Conservation (phyloP, 2,888 invertebrate species). For the Dicyrtomina minuta region DNA sequence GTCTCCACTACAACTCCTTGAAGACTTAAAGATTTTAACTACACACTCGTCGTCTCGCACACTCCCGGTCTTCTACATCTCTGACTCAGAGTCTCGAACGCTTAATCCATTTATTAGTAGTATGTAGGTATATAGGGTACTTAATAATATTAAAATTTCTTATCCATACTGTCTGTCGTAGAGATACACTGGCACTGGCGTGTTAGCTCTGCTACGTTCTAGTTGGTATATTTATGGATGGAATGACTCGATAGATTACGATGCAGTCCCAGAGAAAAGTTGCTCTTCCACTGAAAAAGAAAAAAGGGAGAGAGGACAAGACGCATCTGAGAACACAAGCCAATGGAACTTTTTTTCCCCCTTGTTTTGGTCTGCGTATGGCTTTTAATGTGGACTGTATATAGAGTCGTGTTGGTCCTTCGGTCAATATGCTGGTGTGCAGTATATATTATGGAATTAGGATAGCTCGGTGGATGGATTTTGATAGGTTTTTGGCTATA, state of each 20-base stretch:
- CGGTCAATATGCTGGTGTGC: no score
- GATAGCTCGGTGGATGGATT: no score
- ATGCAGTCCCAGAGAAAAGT: conserved; percentile 5
- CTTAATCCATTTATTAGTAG: no score
- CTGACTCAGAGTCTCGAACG: not conserved
- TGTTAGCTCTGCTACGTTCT: not conserved
- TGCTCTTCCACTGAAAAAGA: not conserved
- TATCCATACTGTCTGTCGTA: no score
- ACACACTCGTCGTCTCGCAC: not conserved
- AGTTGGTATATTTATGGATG: conserved; percentile 4
- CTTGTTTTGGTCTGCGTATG: no score
- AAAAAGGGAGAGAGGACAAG: not conserved
- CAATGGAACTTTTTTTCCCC: not conserved
- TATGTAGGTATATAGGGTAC: no score
- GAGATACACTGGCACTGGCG: not conserved
- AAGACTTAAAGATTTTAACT: no score
- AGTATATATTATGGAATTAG: no score
- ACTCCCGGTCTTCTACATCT: not conserved
- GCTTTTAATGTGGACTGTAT: not conserved
- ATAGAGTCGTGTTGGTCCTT: no score
- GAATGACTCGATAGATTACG: conserved; percentile 29
- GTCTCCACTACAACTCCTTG: no score
- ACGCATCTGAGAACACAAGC: not conserved
- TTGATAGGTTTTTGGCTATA: no score
- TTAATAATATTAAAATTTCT: no score